Base-by-base conservation (phyloP, 2,113 vertebrate species). In the Shinisaurus crocodilurus region DNA sequence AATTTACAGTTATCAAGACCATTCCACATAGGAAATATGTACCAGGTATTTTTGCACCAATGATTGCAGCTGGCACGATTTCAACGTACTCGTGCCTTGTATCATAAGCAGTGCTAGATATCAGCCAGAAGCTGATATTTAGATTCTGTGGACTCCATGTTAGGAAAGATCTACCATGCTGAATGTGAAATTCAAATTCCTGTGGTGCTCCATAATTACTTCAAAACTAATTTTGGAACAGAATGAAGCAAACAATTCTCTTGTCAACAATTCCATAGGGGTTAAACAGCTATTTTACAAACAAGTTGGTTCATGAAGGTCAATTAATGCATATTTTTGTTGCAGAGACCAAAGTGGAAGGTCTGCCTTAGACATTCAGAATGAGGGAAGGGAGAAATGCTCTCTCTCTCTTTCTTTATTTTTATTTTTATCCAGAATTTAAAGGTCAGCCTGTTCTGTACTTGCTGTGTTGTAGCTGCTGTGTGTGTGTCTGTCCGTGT, bases 121-220 rank as follows among this genome's bases (percentile, higher is more conserved):
- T 27, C 32, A 16, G 60, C 32, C 60, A 88, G 87, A 67, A 88
- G 76, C 20, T 43, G 29, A n/a, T 80, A 65, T 67, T 65, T 67
- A 69, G 60, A 50, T 87, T 60, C 54, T 87, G 72, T 77, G 25
- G 45, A 27, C 86, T 34, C 63, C 74, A 43, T 20, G 43, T 80
- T 88, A 67, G 76, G 65, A 69, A 80, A 27, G 63, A 80, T 50
- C 45, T 13, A 67, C 60, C 76, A 80, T 18, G 27, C 20, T 65
- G 57, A 63, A 77, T 79, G 40, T 79, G 43, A 50, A 50, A 88
- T 80, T 69, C 75, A 50, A 77, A 80, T 37, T 67, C 87, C 87
- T 69, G 60, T n/a, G 43, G 87, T 69, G 43, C 34, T 69, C 87
- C 23, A 80, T 80, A 88, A 88, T 88, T 88, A 69, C 60, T 67